phyloP scores from a whole-genome alignment of 2,113 vertebrate genomes.

The Mus spicilegus region DNA sequence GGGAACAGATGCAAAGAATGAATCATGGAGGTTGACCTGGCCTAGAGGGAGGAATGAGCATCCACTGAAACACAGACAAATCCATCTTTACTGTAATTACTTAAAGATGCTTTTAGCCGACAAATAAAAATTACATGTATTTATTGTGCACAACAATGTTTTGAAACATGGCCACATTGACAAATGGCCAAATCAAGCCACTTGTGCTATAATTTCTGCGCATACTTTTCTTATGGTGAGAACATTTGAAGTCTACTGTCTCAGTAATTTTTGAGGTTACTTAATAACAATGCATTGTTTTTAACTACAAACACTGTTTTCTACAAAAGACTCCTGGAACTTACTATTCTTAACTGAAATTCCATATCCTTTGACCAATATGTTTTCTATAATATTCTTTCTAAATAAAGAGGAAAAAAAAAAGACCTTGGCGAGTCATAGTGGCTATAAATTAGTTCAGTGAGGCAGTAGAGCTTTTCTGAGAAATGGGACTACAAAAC shows the following conservation, averaged over 20 bases:
- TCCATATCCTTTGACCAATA: not conserved
- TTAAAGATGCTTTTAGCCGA: not conserved
- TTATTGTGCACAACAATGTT: not conserved
- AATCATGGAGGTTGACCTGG: not conserved
- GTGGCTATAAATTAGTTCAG: not conserved
- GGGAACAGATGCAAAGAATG: fast-evolving
- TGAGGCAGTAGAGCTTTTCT: not conserved
- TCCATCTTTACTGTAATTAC: not conserved
- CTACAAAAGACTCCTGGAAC: not conserved
- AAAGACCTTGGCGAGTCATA: too few relatives aligned
- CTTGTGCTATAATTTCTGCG: not conserved
- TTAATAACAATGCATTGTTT: not conserved
- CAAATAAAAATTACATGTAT: not conserved
- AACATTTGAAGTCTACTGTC: not conserved
- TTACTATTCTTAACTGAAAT: not conserved
- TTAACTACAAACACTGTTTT: not conserved
- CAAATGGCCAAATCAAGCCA: not conserved
- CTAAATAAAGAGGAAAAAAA: not conserved
- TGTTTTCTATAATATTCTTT: not conserved
- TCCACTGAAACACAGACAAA: not conserved
- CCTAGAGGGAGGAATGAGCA: fast-evolving
- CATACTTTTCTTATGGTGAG: not conserved
- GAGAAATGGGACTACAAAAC: not conserved
- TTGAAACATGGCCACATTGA: not conserved
- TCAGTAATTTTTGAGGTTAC: not conserved